Evolutionary conservation across 2,797 vertebrate genomes (phyloP).

Genomic region (Sebastolobus alascanus): DNA sequence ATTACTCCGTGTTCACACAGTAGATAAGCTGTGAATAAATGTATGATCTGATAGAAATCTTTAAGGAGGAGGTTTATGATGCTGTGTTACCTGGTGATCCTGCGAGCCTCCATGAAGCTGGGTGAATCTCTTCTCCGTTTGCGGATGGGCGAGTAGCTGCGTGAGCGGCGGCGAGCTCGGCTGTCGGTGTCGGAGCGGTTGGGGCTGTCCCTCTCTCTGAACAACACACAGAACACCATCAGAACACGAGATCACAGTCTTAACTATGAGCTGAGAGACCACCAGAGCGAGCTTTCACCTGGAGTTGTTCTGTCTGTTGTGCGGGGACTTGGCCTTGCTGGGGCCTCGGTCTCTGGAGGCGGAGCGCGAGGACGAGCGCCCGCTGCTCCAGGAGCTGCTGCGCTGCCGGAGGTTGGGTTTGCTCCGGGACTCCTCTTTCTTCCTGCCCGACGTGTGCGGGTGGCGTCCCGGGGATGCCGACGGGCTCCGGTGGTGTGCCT

Average conservation of each 20-base stretch:
- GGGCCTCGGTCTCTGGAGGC: slow-evolving; percentile 87
- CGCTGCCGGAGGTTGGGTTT: slow-evolving; percentile 85
- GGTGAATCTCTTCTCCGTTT: slow-evolving; percentile 97
- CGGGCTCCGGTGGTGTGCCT: slow-evolving; percentile 84
- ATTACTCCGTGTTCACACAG: not conserved
- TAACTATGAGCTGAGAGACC: not conserved
- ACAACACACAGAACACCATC: not conserved
- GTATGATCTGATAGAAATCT: not conserved
- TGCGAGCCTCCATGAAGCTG: slow-evolving; percentile 98
- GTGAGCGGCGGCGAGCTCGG: slow-evolving; percentile 92
- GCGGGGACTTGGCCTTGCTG: slow-evolving; percentile 90
- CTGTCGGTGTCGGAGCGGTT: slow-evolving; percentile 91
- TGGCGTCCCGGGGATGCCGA: slow-evolving; percentile 85
- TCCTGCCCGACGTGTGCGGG: slow-evolving; percentile 85
- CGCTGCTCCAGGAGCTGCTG: slow-evolving; percentile 93
- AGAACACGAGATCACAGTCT: not conserved
- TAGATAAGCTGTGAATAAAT: not conserved
- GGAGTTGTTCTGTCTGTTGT: slow-evolving; percentile 89
- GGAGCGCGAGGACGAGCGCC: slow-evolving; percentile 89
- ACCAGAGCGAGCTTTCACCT: slow-evolving; percentile 80
- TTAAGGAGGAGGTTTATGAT: not conserved
- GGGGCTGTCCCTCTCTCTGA: slow-evolving; percentile 92
- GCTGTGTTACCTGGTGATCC: slow-evolving; percentile 94
- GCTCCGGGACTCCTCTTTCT: slow-evolving; percentile 87
- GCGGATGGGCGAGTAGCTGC: slow-evolving; percentile 97